A percentile compares a stretch with the other conserved stretches of the same genome.
phyloP scores from a whole-genome alignment of 1,140 invertebrate species.

The Ruditapes philippinarum region DNA sequence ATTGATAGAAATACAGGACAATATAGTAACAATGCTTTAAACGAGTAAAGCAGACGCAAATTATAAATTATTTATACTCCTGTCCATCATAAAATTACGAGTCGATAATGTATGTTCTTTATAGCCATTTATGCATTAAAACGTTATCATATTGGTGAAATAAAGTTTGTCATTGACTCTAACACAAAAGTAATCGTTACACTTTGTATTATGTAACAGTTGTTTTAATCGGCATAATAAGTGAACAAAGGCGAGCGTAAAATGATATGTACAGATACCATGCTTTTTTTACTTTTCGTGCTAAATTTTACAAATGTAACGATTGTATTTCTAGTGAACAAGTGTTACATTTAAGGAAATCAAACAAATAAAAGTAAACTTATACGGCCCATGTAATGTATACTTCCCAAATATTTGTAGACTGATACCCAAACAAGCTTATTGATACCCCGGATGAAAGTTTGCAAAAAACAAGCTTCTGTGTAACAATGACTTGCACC shows the following conservation, averaged over 20 bases:
- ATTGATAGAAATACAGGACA: too few relatives aligned
- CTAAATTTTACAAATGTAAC: neutral
- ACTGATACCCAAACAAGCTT: conserved; percentile 27
- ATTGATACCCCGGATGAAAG: conserved; percentile 27
- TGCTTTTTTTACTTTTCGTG: neutral
- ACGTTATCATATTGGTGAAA: neutral
- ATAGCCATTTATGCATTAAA: too few relatives aligned
- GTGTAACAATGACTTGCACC: conserved; percentile 17
- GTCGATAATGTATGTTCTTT: too few relatives aligned
- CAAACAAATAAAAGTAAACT: conserved; percentile 45
- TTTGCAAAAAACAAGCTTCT: conserved; percentile 20
- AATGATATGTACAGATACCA: neutral
- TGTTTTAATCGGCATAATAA: conserved; percentile 11
- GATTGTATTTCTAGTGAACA: conserved; percentile 39
- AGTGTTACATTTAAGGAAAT: conserved; percentile 59
- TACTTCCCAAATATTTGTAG: conserved; percentile 33
- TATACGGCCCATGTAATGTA: conserved; percentile 16
- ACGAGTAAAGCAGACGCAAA: too few relatives aligned
- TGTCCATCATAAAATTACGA: too few relatives aligned
- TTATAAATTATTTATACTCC: too few relatives aligned
- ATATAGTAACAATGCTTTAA: too few relatives aligned
- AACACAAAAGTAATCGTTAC: neutral
- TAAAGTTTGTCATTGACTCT: neutral
- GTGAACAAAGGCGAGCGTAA: conserved; percentile 9
- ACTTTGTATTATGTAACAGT: conserved; percentile 1